These are phyloP conservation scores for Hyperoplus immaculatus DNA, from an alignment of 2,797 vertebrate genomes.

Conservation along the genomic window DNA sequence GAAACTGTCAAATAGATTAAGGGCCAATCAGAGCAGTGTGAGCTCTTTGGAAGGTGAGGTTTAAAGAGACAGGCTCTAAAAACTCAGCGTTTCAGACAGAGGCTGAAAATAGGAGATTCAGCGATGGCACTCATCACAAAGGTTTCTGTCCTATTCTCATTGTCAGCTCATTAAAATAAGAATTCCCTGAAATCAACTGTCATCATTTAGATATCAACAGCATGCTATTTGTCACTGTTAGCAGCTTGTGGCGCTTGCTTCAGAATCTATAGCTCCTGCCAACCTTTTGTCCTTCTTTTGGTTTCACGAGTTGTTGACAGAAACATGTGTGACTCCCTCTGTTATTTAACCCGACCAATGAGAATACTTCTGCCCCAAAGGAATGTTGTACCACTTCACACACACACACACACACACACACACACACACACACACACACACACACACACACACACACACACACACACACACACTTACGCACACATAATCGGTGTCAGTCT, in stretches of 20 bases:
- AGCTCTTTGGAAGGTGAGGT: too few species aligned
- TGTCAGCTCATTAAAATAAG: not conserved
- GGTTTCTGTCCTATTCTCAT: not conserved
- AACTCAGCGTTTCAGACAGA: too few species aligned
- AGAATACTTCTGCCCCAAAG: conserved; percentile 13
- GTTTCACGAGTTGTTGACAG: conserved; percentile 1
- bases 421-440: conserved; percentile 22
- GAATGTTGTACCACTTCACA: conserved; percentile 23
- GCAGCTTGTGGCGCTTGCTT: not conserved
- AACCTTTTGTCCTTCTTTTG: not conserved
- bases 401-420: not conserved
- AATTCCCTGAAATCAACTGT: not conserved
- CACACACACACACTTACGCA: conserved; percentile 14
- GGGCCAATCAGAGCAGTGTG: too few species aligned
- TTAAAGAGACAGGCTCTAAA: too few species aligned
- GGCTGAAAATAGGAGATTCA: not conserved
- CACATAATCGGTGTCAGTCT: conserved; percentile 18
- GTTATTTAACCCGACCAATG: not conserved
- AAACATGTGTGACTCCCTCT: not conserved
- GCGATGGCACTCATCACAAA: not conserved
- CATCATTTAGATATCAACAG: not conserved
- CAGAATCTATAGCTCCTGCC: not conserved
- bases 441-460: not conserved
- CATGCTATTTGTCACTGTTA: not conserved
- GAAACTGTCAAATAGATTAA: too few species aligned